Percentiles rank a stretch among this genome's conserved stretches.
Evolutionary conservation across 2,113 vertebrate genomes (phyloP).

Genomic region (Lanius collurio): DNA sequence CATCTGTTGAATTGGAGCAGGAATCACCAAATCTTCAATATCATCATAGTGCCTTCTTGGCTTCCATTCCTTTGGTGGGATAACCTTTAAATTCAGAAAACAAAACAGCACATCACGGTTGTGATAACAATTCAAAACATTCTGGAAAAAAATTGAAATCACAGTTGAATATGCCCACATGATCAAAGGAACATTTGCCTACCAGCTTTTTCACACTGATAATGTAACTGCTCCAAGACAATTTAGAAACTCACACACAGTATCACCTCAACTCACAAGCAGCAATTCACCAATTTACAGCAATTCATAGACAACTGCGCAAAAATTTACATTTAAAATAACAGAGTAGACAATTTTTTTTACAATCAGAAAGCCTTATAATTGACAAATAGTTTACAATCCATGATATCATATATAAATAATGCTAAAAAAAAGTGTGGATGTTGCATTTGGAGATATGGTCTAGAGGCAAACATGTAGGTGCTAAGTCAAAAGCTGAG

Average conservation of each 20-base stretch:
- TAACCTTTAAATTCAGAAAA: constrained; percentile 71
- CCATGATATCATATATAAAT: not conserved
- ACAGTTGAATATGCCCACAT: not conserved
- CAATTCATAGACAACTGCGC: not conserved
- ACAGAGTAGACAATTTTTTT: not conserved
- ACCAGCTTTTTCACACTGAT: not conserved
- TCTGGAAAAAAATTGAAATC: not conserved
- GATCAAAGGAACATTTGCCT: not conserved
- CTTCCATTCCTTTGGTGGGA: constrained; percentile 82
- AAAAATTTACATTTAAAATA: not conserved
- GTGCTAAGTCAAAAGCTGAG: not conserved
- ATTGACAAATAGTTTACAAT: not conserved
- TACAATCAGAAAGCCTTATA: not conserved
- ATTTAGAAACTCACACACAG: not conserved
- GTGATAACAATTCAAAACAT: not conserved
- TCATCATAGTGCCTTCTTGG: constrained; percentile 78
- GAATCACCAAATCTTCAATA: constrained; percentile 80
- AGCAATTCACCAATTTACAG: not conserved
- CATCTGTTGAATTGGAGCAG: constrained; percentile 82
- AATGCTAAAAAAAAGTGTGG: not conserved
- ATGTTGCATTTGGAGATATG: not conserved
- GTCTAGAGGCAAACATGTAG: not conserved
- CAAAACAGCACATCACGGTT: not conserved
- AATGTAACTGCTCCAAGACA: not conserved
- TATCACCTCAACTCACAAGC: not conserved